phyloP scores from a whole-genome alignment of 2,797 vertebrate species.

The Erethizon dorsatum region DNA sequence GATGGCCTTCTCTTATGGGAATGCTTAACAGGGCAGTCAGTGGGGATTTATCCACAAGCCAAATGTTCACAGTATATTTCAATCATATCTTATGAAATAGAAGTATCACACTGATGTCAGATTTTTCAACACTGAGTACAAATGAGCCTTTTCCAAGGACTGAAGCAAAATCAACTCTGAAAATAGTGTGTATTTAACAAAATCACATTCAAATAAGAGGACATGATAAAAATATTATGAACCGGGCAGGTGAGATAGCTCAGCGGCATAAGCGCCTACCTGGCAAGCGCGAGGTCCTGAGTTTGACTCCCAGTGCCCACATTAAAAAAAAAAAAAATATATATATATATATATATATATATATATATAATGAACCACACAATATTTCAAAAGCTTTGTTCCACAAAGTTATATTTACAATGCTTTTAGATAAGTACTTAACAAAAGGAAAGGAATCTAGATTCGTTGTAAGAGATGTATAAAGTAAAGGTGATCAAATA shows the following conservation, averaged over 20 bases:
- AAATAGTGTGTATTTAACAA: conserved; percentile 63
- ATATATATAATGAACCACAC: conserved; percentile 44
- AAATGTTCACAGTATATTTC: not conserved
- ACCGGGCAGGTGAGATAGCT: too few relatives aligned
- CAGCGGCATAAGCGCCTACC: too few relatives aligned
- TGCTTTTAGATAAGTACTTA: not conserved
- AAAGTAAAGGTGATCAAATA: conserved; percentile 51
- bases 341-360: too few relatives aligned
- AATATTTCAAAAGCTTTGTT: conserved; percentile 65
- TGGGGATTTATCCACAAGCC: not conserved
- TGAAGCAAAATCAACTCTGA: conserved; percentile 71
- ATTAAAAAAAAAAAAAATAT: too few relatives aligned
- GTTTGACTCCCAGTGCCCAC: too few relatives aligned
- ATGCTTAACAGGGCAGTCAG: not conserved
- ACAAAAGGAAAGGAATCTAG: conserved; percentile 50
- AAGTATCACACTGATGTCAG: conserved; percentile 62
- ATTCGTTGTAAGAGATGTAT: not conserved
- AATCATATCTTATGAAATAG: not conserved
- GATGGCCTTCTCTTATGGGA: not conserved
- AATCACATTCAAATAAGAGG: conserved; percentile 67
- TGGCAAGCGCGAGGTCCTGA: too few relatives aligned
- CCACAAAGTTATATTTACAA: conserved; percentile 56
- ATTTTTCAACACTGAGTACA: conserved; percentile 66
- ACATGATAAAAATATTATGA: conserved; percentile 70
- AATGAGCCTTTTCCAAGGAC: conserved; percentile 68